A percentile compares a stretch with the other conserved stretches of the same genome.
These are phyloP conservation scores for Peromyscus californicus DNA, from an alignment of 2,113 vertebrate genomes.

Conservation along the genomic window DNA sequence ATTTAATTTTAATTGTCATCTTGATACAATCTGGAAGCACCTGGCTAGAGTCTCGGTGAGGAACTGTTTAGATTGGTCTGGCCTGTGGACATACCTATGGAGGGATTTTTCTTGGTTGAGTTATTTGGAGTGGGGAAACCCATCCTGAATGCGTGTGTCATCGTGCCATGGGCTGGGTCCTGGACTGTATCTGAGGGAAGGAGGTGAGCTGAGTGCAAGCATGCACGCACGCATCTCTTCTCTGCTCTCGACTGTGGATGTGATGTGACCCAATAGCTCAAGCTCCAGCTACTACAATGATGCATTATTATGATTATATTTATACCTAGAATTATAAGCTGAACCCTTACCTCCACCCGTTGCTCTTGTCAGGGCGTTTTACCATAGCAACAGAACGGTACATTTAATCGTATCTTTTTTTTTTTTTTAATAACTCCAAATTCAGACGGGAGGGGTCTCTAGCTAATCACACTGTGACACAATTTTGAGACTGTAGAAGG, in stretches of 20 bases:
- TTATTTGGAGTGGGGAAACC: not conserved
- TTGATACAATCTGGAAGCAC: not conserved
- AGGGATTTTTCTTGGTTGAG: not conserved
- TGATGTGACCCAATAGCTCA: not conserved
- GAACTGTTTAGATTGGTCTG: not conserved
- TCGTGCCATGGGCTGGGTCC: too few relatives aligned
- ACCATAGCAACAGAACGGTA: not conserved
- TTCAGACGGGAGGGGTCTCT: not conserved
- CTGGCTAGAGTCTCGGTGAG: not conserved
- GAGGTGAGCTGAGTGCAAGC: not conserved
- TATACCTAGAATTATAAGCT: not conserved
- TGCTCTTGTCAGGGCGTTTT: not conserved
- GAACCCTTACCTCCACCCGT: not conserved
- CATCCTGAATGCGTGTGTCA: not conserved
- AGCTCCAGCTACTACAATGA: not conserved
- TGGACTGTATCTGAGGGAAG: not conserved
- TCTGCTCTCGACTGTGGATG: not conserved
- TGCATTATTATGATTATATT: too few relatives aligned
- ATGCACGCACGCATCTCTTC: not conserved
- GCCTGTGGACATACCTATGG: too few relatives aligned
- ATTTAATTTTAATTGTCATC: not conserved
- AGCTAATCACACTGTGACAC: not conserved
- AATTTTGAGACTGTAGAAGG: conserved; percentile 35
- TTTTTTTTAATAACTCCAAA: not conserved
- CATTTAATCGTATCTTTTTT: not conserved